Evolutionary conservation across 2,113 vertebrate species (phyloP), one percentile per base, ranked within the genome.

Genomic region (Meles meles): DNA sequence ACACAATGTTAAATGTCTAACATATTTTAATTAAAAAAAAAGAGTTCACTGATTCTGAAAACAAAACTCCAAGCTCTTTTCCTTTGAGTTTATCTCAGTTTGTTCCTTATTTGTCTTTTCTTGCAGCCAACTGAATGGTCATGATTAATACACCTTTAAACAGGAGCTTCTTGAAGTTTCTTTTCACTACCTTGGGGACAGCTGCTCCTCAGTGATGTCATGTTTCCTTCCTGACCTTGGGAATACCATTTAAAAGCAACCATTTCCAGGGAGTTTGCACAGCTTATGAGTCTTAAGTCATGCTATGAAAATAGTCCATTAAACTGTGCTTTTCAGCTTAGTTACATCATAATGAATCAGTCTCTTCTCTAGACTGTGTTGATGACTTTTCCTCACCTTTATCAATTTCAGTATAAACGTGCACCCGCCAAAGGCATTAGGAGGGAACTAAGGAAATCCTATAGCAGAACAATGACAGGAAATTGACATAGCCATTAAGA

Each of bases 381-480:
- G 52, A 83, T 97, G 83, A 96, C 93, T 96, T 97, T 83, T 97
- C 95, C 94, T 92, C 97, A 90, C 76, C 84, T 94, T 69, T 81
- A 63, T 93, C 63, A 94, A 42, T 65, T 96, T 97, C 34, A 77
- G 67, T 96, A 94, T 98, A 97, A 98, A 98, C 29, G n/a, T 91
- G 97, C 95, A 96, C 69, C 83, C 72, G 71, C 63, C 98, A 98
- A 95, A 98, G 79, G 74, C 98, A 93, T 97, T 96, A 97, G 97
- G 98, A 98, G 90, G 90, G 85, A 95, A 96, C 97, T 93, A 67
- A 99, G 98, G 99, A 99, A 99, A 99, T 99, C 98, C 98, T 98
- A 98, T 91, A 97, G 94, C 88, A 97, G 95, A 99, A 99, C 99
- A 99, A 99, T 99, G 96, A 97, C 96, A 98, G 99, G 99, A 99